Percentiles rank a stretch among this genome's conserved stretches.
phyloP scores from a whole-genome alignment of 2,888 invertebrate genomes.

The Spatulosminthurus flaviceps region DNA sequence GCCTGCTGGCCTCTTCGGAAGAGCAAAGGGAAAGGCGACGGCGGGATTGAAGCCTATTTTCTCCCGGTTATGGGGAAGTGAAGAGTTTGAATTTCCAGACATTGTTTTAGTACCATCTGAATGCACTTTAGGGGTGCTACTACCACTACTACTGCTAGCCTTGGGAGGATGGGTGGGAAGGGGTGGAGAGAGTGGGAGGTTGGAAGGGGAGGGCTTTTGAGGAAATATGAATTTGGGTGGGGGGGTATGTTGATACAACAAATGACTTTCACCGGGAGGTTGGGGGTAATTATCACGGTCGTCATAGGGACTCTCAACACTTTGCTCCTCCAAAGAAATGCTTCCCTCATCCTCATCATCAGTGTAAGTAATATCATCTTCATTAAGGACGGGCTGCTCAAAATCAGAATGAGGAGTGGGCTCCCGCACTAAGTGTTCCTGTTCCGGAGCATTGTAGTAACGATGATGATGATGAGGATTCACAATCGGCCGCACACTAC shows the following conservation, averaged over 20 bases:
- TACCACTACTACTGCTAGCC: too few species aligned
- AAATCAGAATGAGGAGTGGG: slow-evolving; percentile 24
- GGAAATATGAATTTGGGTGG: slow-evolving; percentile 25
- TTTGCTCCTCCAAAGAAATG: slow-evolving; percentile 24
- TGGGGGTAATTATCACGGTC: slow-evolving; percentile 32
- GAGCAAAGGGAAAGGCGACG: slow-evolving; percentile 58
- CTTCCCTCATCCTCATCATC: slow-evolving; percentile 24
- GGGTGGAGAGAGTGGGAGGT: background rate
- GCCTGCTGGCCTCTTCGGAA: slow-evolving; percentile 51
- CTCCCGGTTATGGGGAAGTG: background rate
- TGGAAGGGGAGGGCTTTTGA: background rate
- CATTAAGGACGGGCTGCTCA: slow-evolving; percentile 5
- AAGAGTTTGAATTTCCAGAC: slow-evolving; percentile 20
- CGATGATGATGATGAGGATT: slow-evolving; percentile 36
- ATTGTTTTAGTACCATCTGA: slow-evolving; percentile 31
- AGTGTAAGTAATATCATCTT: slow-evolving; percentile 31
- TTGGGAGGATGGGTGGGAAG: background rate
- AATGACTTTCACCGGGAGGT: background rate
- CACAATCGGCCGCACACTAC: background rate
- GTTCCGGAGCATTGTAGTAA: slow-evolving; percentile 34
- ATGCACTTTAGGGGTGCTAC: background rate
- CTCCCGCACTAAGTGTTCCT: slow-evolving; percentile 4
- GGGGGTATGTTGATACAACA: background rate
- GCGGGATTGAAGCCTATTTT: slow-evolving; percentile 51
- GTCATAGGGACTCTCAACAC: background rate